These are phyloP conservation scores for Propithecus coquereli DNA, from an alignment of 2,113 vertebrate genomes.

Conservation along the genomic window DNA sequence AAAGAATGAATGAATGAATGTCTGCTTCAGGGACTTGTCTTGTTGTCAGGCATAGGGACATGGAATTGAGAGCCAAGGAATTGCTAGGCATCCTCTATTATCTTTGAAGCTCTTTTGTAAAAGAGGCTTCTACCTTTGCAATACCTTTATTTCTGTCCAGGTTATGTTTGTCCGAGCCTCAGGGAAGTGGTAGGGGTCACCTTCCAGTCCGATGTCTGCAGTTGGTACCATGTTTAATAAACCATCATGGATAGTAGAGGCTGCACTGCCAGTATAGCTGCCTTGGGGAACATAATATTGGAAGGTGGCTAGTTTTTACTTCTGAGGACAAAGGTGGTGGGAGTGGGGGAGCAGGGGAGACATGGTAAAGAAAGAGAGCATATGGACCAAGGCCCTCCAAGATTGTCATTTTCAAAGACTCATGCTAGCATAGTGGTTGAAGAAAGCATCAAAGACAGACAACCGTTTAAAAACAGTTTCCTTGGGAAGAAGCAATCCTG, in stretches of 20 bases:
- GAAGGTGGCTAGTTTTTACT: not conserved
- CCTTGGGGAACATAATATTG: not conserved
- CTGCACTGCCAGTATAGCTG: not conserved
- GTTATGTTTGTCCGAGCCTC: not conserved
- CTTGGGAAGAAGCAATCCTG: not conserved
- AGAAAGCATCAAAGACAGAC: not conserved
- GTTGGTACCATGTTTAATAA: not conserved
- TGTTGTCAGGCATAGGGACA: not conserved
- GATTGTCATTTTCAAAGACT: not conserved
- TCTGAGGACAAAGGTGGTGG: not conserved
- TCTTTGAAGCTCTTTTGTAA: not conserved
- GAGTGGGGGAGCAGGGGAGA: not conserved
- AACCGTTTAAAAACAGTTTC: not conserved
- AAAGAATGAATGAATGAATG: not conserved
- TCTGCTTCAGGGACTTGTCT: not conserved
- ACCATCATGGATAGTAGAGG: not conserved
- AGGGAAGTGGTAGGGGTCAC: not conserved
- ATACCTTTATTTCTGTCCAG: not conserved
- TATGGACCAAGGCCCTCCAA: not conserved
- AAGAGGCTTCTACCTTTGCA: not conserved
- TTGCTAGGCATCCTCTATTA: not conserved
- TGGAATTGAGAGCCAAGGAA: not conserved
- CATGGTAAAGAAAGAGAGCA: not conserved
- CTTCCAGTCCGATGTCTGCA: not conserved
- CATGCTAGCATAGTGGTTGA: not conserved